Evolutionary conservation across 1,140 invertebrate genomes (phyloP), one percentile per base, ranked within the genome.

Genomic region (Hyles vespertilio): DNA sequence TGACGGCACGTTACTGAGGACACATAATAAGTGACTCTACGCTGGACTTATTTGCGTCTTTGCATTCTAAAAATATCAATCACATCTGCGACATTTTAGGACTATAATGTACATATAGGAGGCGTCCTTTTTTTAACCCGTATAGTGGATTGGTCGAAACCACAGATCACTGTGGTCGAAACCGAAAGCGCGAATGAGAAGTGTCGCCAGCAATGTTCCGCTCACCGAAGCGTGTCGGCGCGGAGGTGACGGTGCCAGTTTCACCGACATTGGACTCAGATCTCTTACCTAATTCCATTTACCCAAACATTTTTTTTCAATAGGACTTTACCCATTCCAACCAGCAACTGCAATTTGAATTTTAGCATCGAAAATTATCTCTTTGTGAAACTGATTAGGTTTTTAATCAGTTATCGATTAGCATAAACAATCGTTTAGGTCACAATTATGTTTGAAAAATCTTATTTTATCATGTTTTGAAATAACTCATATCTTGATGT

Each of bases 171-270:
- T n/a, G n/a, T n/a, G 43, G 6, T 5, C 34, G 54, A 66, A 69
- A 71, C 67, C 53, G 68, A 77, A 74, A 74, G 67, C 69, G 60
- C 59, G 65, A 69, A 69, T 63, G 61, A 72, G 60, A 72, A 61
- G 70, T 78, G 82, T 77, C 79, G 75, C 67, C 69, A 82, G 71
- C 78, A 81, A 86, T 84, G 76, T 84, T 84, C 71, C 75, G 80
- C 74, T 79, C 77, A 69, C 69, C 65, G 67, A 67, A 87, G 74
- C 84, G 73, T 79, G 68, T 40, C 84, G 59, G 66, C 66, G 68
- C 53, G 58, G 61, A 61, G 65, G 64, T 61, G 60, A 60, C 58
- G 49, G 59, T 65, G 56, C 33, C 62, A 57, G 73, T 87, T 84
- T 84, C 81, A 79, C 82, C 74, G 82, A 75, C 84, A 87, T 87